Base-by-base conservation (phyloP, 2,113 vertebrate genomes). In the Brachyistius frenatus region DNA sequence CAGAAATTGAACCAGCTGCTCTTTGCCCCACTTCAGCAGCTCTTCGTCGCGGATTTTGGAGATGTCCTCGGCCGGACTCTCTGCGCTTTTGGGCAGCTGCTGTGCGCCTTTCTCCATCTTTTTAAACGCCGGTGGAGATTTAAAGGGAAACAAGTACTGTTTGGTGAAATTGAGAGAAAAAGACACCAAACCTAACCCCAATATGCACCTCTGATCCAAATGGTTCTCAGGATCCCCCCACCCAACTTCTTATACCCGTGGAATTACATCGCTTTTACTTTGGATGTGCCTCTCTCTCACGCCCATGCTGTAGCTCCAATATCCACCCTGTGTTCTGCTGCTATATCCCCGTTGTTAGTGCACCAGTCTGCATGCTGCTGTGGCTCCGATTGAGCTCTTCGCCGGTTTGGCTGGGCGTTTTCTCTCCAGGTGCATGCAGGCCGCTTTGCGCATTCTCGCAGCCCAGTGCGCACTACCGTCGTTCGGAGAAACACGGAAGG, bases 21-120 rank as follows among this genome's bases (percentile, higher is more conserved):
- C 97, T 86, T 96, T 99, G 90, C 95, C 96, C 97, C 97, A 97
- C 94, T 95, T 94, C 47, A 97, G 94, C 89, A 99, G 95, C 89
- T 98, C 97, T 84, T 97, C 96, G 60, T 99, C 98, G 23, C 94
- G 91, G 69, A 98, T 93, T 92, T 96, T 97, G 76, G 96, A 96
- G 88, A 97, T 93, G 88, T 99, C 97, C 77, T 97, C 97, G 58
- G 89, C 88, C 3, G 84, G 80, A 73, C 90, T 75, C 66, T 94
- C 93, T 6, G 89, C 78, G 57, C 90, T 77, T 64, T 91, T 92
- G 87, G 78, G 57, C 56, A 9, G 79, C 53, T 73, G 76, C n/a
- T 86, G 91, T 13, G 67, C 70, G 62, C 86, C 73, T 73, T 89
- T 92, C 79, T 94, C 93, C 93, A 94, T 95, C 77, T 46, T 77